Evolutionary conservation across 2,797 vertebrate species (phyloP).

Genomic region (Odontamblyopus rebecca): DNA sequence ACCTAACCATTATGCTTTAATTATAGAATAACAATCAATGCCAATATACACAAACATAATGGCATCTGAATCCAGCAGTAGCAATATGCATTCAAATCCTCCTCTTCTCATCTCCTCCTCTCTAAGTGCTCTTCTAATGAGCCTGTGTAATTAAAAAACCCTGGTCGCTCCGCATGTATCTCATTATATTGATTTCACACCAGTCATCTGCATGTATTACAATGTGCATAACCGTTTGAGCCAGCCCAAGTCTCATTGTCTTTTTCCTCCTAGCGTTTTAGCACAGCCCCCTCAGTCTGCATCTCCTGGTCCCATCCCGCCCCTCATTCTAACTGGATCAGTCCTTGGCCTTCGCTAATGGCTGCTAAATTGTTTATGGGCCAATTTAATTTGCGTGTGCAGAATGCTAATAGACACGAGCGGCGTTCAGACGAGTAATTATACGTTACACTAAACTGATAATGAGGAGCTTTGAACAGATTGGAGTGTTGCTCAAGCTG

Average conservation of each 20-base stretch:
- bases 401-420: slow-evolving; percentile 65
- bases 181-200: slow-evolving; percentile 53
- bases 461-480: slow-evolving; percentile 62
- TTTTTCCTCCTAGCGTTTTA: slow-evolving; percentile 44
- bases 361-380: slow-evolving; percentile 75
- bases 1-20: not conserved
- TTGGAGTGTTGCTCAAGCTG: slow-evolving; percentile 34
- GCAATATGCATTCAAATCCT: slow-evolving; percentile 2
- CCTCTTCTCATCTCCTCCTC: not conserved
- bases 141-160: slow-evolving; percentile 9
- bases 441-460: slow-evolving; percentile 71
- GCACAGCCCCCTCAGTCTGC: slow-evolving; percentile 39
- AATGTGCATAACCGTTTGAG: slow-evolving; percentile 28
- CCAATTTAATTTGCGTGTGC: slow-evolving; percentile 70
- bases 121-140: slow-evolving; percentile 3
- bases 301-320: slow-evolving; percentile 45
- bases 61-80: not conserved
- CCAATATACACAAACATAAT: not conserved
- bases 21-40: not conserved
- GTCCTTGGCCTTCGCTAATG: slow-evolving; percentile 71
- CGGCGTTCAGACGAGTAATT: slow-evolving; percentile 68
- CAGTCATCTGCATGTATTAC: slow-evolving; percentile 33
- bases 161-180: slow-evolving; percentile 20
- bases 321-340: slow-evolving; percentile 67
- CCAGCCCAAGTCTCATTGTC: slow-evolving; percentile 57